phyloP scores from a whole-genome alignment of 2,113 vertebrate species.

The Mesocricetus auratus region DNA sequence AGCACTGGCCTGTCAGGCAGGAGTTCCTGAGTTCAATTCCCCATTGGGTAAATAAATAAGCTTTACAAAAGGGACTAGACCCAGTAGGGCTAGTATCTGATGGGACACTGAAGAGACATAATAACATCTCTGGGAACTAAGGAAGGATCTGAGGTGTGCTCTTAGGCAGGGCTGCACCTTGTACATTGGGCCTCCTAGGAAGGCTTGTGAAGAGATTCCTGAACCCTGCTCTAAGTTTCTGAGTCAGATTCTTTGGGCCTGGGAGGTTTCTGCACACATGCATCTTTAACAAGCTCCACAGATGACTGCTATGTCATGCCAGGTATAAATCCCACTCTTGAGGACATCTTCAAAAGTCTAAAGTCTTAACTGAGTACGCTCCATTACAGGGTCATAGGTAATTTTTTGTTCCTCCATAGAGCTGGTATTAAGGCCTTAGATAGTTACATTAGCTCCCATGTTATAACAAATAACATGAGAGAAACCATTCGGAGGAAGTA shows the following conservation, averaged over 20 bases:
- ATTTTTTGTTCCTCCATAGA: neutral
- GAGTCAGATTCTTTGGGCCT: neutral
- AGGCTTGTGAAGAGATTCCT: neutral
- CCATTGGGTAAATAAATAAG: neutral
- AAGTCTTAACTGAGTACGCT: fast-evolving
- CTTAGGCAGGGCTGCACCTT: fast-evolving
- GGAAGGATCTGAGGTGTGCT: fast-evolving
- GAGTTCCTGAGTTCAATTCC: neutral
- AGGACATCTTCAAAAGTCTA: neutral
- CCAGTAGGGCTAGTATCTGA: neutral
- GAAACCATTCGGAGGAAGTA: neutral
- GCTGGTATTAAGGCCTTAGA: neutral
- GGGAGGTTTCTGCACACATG: fast-evolving
- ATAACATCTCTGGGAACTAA: neutral
- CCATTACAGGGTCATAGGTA: no score
- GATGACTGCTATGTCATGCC: neutral
- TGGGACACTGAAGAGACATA: fast-evolving
- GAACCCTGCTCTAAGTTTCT: neutral
- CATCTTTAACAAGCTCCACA: neutral
- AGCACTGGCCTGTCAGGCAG: no score
- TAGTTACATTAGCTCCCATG: no score
- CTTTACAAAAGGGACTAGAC: neutral
- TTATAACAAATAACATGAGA: neutral
- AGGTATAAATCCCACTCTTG: neutral
- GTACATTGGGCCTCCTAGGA: neutral